These are phyloP conservation scores for Mus caroli DNA, from an alignment of 2,797 vertebrate species.

Conservation along the genomic window DNA sequence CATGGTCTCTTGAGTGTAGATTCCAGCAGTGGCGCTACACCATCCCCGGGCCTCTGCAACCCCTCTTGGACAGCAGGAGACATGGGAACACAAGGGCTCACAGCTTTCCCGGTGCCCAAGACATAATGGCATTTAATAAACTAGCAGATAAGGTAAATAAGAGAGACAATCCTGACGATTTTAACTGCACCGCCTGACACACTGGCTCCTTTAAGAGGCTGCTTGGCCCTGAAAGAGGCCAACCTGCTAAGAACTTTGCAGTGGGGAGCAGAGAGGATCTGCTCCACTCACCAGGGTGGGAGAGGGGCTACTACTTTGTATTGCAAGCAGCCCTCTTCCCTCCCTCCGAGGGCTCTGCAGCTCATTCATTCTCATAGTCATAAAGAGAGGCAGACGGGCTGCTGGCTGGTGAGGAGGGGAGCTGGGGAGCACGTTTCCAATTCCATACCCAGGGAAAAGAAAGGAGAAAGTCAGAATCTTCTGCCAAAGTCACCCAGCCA, in stretches of 20 bases:
- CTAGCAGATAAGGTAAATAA: constrained; percentile 64
- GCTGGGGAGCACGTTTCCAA: accelerated
- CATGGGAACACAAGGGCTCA: background rate
- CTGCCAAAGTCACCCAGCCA: constrained; percentile 25
- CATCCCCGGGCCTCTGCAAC: background rate
- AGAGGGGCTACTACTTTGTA: background rate
- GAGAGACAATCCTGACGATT: constrained; percentile 12
- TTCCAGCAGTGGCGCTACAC: background rate
- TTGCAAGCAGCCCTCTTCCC: background rate
- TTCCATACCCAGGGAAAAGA: background rate
- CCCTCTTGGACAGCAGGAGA: background rate
- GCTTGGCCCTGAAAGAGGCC: constrained; percentile 34
- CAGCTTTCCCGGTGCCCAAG: background rate
- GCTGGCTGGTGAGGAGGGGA: background rate
- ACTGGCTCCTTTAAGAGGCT: constrained; percentile 39
- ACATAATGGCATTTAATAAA: constrained; percentile 70
- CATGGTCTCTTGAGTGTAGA: background rate
- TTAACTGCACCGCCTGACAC: constrained; percentile 43
- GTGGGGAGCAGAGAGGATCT: background rate
- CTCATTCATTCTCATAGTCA: constrained; percentile 37
- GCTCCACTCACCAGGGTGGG: background rate
- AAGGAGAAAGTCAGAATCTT: constrained; percentile 33
- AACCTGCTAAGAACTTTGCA: background rate
- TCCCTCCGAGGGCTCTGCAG: background rate
- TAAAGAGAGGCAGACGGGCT: background rate